phyloP scores from a whole-genome alignment of 2,113 vertebrate species.

The Eclectus roratus region DNA sequence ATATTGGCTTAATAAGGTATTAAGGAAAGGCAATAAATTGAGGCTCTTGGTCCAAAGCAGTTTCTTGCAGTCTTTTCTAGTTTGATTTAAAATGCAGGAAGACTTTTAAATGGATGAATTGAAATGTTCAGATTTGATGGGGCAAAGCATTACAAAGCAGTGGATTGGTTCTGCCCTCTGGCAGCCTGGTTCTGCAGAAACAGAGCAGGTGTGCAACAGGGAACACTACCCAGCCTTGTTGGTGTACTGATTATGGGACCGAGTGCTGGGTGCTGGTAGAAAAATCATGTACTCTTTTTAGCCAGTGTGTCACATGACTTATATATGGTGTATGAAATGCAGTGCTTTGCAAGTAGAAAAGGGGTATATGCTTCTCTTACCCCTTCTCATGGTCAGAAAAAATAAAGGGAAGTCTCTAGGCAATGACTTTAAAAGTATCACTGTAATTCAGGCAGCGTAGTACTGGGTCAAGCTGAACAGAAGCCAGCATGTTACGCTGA shows the following conservation, averaged over 20 bases:
- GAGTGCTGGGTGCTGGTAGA: not conserved
- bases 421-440: not conserved
- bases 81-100: not conserved
- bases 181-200: not conserved
- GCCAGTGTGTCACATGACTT: not conserved
- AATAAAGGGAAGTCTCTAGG: not conserved
- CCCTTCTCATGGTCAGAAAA: not conserved
- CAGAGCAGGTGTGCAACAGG: not conserved
- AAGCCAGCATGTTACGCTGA: not conserved
- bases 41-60: not conserved
- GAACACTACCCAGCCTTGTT: not conserved
- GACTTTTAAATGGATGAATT: not conserved
- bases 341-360: not conserved
- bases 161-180: not conserved
- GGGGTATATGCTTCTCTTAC: not conserved
- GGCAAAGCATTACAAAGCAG: accelerated
- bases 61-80: not conserved
- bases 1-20: not conserved
- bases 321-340: accelerated
- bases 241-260: not conserved
- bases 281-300: not conserved
- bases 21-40: not conserved
- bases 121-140: not conserved
- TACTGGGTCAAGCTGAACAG: not conserved
- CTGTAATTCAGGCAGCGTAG: not conserved